Percentiles rank a stretch among this genome's conserved stretches.
phyloP scores from a whole-genome alignment of 2,888 invertebrate genomes.

The Acrobeloides nanus region DNA sequence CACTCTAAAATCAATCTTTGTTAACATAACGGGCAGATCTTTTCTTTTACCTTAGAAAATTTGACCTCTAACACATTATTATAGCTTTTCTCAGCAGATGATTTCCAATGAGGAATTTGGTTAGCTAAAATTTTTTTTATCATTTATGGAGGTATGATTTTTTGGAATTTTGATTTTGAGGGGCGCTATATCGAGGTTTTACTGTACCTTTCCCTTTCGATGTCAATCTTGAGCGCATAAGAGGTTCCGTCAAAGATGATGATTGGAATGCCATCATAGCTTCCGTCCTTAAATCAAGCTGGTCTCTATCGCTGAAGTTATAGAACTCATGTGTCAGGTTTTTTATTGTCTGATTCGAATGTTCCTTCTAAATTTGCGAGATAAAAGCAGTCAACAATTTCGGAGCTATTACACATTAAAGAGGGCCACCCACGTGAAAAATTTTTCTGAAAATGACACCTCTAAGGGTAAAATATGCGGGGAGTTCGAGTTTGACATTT shows the following conservation, averaged over 20 bases:
- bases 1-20: slow-evolving; percentile 17
- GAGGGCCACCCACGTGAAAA: no score
- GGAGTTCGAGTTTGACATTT: no score
- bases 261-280: slow-evolving; percentile 37
- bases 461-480: no score
- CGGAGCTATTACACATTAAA: no score
- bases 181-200: no score
- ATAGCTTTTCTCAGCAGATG: slow-evolving; percentile 2
- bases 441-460: no score
- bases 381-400: no score
- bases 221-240: slow-evolving; percentile 28
- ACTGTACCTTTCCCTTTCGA: slow-evolving; percentile 24
- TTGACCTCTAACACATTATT: slow-evolving; percentile 10
- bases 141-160: slow-evolving; percentile 6
- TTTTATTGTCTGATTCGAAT: no score
- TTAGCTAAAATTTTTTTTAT: slow-evolving; percentile 6
- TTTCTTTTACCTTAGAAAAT: slow-evolving; percentile 7
- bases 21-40: not conserved
- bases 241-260: slow-evolving; percentile 22
- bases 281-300: slow-evolving; percentile 29
- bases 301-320: slow-evolving; percentile 21
- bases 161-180: no score
- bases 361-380: slow-evolving; percentile 22
- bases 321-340: slow-evolving; percentile 30
- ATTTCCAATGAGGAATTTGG: slow-evolving; percentile 20